phyloP scores from a whole-genome alignment of 2,888 invertebrate species.

The Andrena bicolor region DNA sequence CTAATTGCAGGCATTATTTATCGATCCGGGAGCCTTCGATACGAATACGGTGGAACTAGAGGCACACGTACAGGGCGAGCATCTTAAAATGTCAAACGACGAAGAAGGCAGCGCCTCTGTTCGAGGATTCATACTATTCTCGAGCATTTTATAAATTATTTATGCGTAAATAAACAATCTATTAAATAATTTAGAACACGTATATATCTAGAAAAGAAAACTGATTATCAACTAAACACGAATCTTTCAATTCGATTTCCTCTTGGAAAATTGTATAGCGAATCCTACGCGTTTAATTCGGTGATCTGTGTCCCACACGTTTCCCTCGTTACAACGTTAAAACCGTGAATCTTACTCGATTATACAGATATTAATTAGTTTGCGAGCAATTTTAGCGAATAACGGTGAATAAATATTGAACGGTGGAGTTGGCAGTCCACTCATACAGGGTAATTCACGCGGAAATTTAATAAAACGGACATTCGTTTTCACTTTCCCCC shows the following conservation, averaged over 20 bases:
- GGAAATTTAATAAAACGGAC: conserved; percentile 9
- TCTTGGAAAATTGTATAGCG: too few relatives aligned
- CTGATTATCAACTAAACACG: neutral
- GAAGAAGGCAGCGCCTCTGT: conserved; percentile 5
- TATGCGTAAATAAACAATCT: too few relatives aligned
- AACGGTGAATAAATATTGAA: neutral
- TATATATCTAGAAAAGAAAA: neutral
- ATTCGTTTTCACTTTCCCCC: neutral
- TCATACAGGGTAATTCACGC: neutral
- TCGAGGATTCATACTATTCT: neutral
- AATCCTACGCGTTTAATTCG: neutral
- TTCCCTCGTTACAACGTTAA: neutral
- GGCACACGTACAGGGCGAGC: neutral
- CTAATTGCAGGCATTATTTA: conserved; percentile 52
- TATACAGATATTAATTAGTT: neutral
- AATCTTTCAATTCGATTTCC: too few relatives aligned
- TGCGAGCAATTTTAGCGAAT: neutral
- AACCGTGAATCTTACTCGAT: neutral
- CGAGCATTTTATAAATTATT: neutral
- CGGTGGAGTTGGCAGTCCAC: neutral
- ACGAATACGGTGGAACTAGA: conserved; percentile 11
- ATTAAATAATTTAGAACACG: too few relatives aligned
- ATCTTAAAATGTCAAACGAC: conserved; percentile 49
- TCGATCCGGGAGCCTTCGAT: conserved; percentile 20
- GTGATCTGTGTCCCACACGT: neutral